Evolutionary conservation across 1,140 invertebrate species (phyloP).

Genomic region (Amyelois transitella): DNA sequence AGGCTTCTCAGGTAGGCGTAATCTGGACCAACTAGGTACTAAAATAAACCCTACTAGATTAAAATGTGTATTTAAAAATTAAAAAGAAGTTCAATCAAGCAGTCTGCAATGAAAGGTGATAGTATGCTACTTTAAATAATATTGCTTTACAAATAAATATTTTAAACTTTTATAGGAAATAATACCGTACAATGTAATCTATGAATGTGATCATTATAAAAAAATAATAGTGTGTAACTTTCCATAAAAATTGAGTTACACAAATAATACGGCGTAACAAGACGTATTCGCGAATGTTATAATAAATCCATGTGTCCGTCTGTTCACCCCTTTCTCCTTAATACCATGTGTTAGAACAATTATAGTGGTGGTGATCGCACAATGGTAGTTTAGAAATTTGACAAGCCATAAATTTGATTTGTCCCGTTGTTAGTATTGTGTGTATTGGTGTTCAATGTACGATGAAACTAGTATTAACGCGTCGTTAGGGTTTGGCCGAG

Average conservation of each 20-base stretch:
- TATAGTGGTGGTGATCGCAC: slow-evolving; percentile 24
- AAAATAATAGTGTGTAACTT: neutral
- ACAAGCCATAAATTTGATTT: slow-evolving; percentile 67
- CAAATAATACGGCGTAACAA: neutral
- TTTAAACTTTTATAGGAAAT: too few species aligned
- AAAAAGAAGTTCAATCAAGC: too few species aligned
- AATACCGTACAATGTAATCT: too few species aligned
- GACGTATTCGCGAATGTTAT: neutral
- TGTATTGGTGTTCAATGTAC: slow-evolving; percentile 50
- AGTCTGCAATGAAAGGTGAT: too few species aligned
- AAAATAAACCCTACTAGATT: too few species aligned
- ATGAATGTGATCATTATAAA: neutral
- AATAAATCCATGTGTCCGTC: neutral
- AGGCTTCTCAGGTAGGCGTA: too few species aligned
- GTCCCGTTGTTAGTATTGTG: slow-evolving; percentile 37
- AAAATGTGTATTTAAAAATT: too few species aligned
- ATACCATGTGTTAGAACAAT: slow-evolving; percentile 61
- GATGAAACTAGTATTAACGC: slow-evolving; percentile 42
- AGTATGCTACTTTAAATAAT: too few species aligned
- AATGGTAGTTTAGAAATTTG: slow-evolving; percentile 54
- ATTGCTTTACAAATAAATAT: too few species aligned
- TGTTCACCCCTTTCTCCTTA: slow-evolving; percentile 49
- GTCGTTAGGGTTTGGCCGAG: slow-evolving; percentile 15
- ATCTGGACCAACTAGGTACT: too few species aligned
- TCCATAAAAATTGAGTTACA: neutral